Conservation (phyloP, 2,113 vertebrate genomes). For the Balaeniceps rex region DNA sequence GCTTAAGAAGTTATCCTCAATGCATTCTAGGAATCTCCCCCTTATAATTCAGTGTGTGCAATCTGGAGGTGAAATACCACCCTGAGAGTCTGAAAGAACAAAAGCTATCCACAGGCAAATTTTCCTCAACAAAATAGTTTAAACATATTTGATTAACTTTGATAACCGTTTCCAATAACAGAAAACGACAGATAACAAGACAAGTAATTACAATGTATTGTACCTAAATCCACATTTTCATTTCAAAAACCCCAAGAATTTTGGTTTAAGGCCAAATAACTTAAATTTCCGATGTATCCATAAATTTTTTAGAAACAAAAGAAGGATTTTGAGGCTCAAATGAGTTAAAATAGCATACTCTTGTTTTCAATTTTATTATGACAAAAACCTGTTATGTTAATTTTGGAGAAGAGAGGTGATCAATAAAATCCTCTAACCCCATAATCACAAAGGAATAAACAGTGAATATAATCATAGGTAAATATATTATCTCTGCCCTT, state of each 20-base stretch:
- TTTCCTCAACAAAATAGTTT: neutral
- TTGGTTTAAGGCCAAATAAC: neutral
- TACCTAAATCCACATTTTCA: neutral
- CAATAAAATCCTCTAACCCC: neutral
- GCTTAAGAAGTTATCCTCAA: no score
- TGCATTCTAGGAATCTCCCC: accelerated
- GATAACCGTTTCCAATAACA: neutral
- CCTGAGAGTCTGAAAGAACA: neutral
- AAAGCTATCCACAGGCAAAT: neutral
- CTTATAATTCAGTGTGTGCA: neutral
- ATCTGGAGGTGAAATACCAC: neutral
- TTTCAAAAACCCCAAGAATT: neutral
- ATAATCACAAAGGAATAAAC: neutral
- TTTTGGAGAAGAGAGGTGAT: neutral
- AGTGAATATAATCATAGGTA: neutral
- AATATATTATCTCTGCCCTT: neutral
- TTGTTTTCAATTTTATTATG: neutral
- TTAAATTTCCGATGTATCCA: neutral
- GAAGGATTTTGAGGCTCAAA: neutral
- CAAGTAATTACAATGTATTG: neutral
- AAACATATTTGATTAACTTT: neutral
- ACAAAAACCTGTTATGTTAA: neutral
- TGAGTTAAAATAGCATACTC: neutral
- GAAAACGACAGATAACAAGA: neutral
- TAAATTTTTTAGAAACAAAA: neutral